Conservation (phyloP, 1,140 invertebrate genomes). For the Trachymyrmex cornetzi region DNA sequence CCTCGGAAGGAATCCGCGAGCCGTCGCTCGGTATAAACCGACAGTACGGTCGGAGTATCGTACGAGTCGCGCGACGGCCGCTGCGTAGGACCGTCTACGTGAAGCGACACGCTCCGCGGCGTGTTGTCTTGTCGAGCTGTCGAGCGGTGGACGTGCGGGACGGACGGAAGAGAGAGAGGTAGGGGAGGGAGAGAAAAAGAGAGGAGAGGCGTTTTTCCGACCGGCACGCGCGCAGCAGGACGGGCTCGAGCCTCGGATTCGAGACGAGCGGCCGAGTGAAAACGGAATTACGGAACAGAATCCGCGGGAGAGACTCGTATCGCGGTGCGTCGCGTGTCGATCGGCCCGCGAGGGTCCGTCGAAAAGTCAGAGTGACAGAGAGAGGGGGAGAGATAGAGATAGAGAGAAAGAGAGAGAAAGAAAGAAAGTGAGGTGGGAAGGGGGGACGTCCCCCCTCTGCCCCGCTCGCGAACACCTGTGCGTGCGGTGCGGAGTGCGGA, state of each 20-base stretch:
- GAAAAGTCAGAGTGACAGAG: background rate
- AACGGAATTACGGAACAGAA: background rate
- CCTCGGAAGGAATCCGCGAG: background rate
- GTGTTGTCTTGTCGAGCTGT: conserved; percentile 1
- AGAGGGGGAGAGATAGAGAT: background rate
- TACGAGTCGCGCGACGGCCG: background rate
- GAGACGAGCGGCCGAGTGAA: background rate
- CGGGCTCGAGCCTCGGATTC: background rate
- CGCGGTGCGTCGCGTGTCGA: conserved; percentile 5
- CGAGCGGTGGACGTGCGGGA: background rate
- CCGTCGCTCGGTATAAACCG: background rate
- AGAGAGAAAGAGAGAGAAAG: background rate
- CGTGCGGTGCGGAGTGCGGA: conserved; percentile 27
- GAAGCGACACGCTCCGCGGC: conserved; percentile 33
- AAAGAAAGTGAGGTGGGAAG: background rate
- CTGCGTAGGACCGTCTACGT: conserved; percentile 19
- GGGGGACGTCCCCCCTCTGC: background rate
- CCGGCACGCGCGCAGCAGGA: conserved; percentile 11
- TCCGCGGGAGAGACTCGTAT: background rate
- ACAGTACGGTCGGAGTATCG: too few relatives aligned
- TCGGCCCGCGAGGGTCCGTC: background rate
- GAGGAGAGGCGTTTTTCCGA: conserved; percentile 2
- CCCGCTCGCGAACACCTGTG: conserved; percentile 44
- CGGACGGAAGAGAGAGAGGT: background rate
- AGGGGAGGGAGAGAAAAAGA: background rate